Conservation (phyloP, 1,140 invertebrate species). For the Lycorma delicatula region DNA sequence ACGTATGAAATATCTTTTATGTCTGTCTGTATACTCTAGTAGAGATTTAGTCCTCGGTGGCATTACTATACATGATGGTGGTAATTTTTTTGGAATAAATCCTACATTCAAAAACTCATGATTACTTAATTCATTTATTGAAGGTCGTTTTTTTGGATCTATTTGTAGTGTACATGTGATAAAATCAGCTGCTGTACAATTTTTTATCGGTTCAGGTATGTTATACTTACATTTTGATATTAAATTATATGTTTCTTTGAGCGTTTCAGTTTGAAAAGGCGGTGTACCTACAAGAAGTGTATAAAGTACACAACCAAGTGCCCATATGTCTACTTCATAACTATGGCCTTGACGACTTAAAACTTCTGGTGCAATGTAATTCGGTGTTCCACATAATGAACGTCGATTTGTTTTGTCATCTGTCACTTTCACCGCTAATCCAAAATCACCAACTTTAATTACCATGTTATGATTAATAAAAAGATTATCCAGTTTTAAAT, state of each 20-base stretch:
- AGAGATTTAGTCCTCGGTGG: not conserved
- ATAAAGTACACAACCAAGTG: constrained; percentile 54
- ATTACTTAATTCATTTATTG: not conserved
- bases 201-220: constrained; percentile 16
- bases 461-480: constrained; percentile 62
- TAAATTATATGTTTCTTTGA: constrained; percentile 52
- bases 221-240: constrained; percentile 58
- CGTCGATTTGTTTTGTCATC: not conserved
- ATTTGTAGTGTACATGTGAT: constrained; percentile 1
- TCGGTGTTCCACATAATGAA: constrained; percentile 61
- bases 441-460: constrained; percentile 69
- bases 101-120: not conserved
- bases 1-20: no score
- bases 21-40: not conserved
- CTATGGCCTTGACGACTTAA: constrained; percentile 57
- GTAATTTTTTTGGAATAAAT: not conserved
- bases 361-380: constrained; percentile 68
- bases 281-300: constrained; percentile 59
- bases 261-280: constrained; percentile 55
- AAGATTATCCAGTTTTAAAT: constrained; percentile 67
- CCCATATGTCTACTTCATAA: constrained; percentile 64
- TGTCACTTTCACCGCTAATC: constrained; percentile 43
- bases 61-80: not conserved
- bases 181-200: not conserved
- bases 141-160: constrained; percentile 6